A percentile compares a stretch with the other conserved stretches of the same genome.
phyloP scores from a whole-genome alignment of 1,140 invertebrate genomes.

The Aleiodes sp. region DNA sequence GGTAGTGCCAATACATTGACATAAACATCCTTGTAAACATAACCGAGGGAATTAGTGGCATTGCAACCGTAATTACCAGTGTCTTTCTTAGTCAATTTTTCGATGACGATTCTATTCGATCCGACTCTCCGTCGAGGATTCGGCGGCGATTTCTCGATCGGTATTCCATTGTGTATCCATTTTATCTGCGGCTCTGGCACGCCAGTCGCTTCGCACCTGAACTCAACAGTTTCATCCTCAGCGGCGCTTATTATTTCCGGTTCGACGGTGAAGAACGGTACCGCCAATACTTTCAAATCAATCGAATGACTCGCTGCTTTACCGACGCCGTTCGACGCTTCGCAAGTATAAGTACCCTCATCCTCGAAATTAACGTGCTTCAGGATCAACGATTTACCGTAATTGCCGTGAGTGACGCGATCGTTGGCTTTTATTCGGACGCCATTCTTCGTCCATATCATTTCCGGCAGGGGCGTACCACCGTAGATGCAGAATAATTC shows the following conservation, averaged over 20 bases:
- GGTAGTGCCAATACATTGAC: conserved; percentile 94
- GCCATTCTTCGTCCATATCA: conserved; percentile 87
- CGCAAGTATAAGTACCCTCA: conserved; percentile 88
- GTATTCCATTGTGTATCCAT: conserved; percentile 97
- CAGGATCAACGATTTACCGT: conserved; percentile 92
- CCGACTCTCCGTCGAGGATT: conserved; percentile 78
- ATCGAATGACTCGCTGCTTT: conserved; percentile 86
- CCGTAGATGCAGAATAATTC: conserved; percentile 91
- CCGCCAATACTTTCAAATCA: conserved; percentile 80
- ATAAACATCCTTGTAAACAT: conserved; percentile 97
- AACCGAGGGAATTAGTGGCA: conserved; percentile 96
- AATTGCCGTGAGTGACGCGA: conserved; percentile 84
- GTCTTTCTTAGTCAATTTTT: conserved; percentile 85
- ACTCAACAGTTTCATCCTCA: conserved; percentile 89
- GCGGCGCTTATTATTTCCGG: conserved; percentile 89
- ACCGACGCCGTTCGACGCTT: conserved; percentile 90
- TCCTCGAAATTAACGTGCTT: conserved; percentile 86
- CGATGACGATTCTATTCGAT: conserved; percentile 82
- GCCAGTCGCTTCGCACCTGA: conserved; percentile 88
- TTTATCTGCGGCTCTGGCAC: conserved; percentile 89
- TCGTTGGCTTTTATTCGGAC: conserved; percentile 73
- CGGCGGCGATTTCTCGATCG: conserved; percentile 78
- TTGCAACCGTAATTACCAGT: conserved; percentile 99
- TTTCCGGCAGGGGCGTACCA: conserved; percentile 86
- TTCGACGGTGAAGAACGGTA: conserved; percentile 92